Percentiles rank a stretch among this genome's conserved stretches.
These are phyloP conservation scores for Microctenopoma stevenorrisi DNA, from an alignment of 2,797 vertebrate genomes.

Conservation along the genomic window DNA sequence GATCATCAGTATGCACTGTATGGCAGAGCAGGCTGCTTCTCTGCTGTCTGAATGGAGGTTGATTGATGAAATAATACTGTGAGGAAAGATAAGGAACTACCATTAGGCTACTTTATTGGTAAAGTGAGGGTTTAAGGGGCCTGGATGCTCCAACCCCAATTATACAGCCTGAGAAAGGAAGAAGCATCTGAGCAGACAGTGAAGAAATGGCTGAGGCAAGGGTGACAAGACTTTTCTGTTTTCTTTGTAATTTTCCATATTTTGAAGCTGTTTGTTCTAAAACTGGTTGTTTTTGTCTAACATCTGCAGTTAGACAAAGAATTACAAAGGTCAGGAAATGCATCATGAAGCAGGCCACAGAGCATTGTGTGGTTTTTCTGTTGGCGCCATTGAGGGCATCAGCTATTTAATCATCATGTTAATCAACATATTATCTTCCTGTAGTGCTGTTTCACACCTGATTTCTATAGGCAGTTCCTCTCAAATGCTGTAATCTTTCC, in stretches of 20 bases:
- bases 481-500: neutral
- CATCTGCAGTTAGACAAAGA: neutral
- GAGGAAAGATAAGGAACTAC: slow-evolving; percentile 33
- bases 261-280: slow-evolving; percentile 22
- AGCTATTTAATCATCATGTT: neutral
- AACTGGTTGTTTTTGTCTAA: slow-evolving; percentile 18
- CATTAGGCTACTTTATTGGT: slow-evolving; percentile 47
- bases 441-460: neutral
- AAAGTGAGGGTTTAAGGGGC: slow-evolving; percentile 21
- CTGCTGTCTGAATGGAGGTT: slow-evolving; percentile 56
- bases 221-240: slow-evolving; percentile 12
- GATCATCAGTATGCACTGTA: slow-evolving; percentile 75
- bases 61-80: slow-evolving; percentile 54
- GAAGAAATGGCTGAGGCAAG: slow-evolving; percentile 9
- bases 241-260: slow-evolving; percentile 15
- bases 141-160: slow-evolving; percentile 44
- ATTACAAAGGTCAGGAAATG: slow-evolving; percentile 11
- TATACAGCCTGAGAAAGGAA: slow-evolving; percentile 35
- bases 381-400: slow-evolving; percentile 10
- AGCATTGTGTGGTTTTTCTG: slow-evolving; percentile 28
- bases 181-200: slow-evolving; percentile 19
- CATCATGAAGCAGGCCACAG: slow-evolving; percentile 14
- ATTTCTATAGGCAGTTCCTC: neutral
- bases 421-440: neutral
- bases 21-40: slow-evolving; percentile 50